Evolutionary conservation across 2,113 vertebrate species (phyloP).

Genomic region (Ginglymostoma cirratum): DNA sequence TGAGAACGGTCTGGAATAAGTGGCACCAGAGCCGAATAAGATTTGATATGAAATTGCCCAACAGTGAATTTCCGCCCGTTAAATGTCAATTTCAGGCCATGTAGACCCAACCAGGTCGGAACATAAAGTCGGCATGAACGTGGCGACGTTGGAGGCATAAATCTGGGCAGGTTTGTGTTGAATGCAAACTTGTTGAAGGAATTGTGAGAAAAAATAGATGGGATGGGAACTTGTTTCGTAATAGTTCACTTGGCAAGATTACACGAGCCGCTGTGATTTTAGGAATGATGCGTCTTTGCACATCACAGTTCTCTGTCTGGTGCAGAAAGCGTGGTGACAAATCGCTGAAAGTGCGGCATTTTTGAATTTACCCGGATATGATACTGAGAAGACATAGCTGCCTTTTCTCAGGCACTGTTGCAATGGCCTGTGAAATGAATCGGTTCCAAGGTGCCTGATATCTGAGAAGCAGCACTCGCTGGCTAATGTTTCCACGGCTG

Average conservation of each 20-base stretch:
- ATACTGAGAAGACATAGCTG: neutral
- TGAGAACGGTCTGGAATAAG: neutral
- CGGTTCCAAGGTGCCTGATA: conserved; percentile 33
- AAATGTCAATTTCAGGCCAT: neutral
- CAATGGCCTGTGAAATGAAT: neutral
- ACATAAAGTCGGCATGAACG: neutral
- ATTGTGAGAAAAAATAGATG: neutral
- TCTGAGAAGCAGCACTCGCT: conserved; percentile 62
- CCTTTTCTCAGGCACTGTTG: neutral
- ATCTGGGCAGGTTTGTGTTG: neutral
- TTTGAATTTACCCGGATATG: neutral
- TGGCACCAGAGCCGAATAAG: neutral
- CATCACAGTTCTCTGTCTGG: neutral
- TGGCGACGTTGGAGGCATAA: neutral
- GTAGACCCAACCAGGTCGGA: neutral
- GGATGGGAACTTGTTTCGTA: too few species aligned
- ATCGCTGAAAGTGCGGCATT: neutral
- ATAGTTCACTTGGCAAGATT: neutral
- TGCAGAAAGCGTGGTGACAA: neutral
- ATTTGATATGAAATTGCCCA: neutral
- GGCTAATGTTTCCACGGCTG: conserved; percentile 69
- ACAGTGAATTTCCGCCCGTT: neutral
- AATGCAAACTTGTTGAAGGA: neutral
- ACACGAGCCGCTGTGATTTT: neutral
- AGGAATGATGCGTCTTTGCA: neutral